Evolutionary conservation across 2,888 invertebrate genomes (phyloP).

Genomic region (Rhabditoides inermis): DNA sequence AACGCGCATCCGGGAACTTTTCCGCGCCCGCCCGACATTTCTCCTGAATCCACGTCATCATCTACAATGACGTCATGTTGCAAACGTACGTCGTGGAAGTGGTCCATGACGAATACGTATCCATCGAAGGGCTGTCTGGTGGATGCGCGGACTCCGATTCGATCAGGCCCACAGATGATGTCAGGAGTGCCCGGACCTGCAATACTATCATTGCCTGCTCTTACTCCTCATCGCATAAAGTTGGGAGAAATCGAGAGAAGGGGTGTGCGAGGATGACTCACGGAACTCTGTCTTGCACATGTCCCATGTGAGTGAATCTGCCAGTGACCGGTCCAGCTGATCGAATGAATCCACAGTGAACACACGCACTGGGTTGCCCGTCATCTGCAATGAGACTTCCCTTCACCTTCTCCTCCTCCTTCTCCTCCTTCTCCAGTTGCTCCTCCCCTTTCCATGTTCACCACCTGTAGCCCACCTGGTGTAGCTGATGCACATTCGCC

Average conservation of each 20-base stretch:
- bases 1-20: constrained; percentile 37
- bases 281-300: constrained; percentile 51
- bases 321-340: constrained; percentile 43
- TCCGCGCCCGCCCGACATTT: constrained; percentile 48
- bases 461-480: too few species aligned
- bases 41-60: constrained; percentile 2
- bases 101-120: constrained; percentile 50
- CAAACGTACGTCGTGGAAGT: constrained; percentile 35
- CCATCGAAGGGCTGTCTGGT: constrained; percentile 52
- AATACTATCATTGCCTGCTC: too few species aligned
- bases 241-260: too few species aligned
- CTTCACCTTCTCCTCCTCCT: background rate
- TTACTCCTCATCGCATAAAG: too few species aligned
- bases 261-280: constrained; percentile 13
- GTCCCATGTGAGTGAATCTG: constrained; percentile 48
- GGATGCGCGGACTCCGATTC: constrained; percentile 50
- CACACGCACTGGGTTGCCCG: constrained; percentile 47
- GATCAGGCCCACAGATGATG: constrained; percentile 49
- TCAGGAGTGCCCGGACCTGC: constrained; percentile 49
- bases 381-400: constrained; percentile 27
- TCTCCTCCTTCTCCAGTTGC: too few species aligned
- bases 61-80: background rate
- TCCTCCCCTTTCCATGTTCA: too few species aligned
- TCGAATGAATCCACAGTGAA: constrained; percentile 51
- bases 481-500: constrained; percentile 51